phyloP scores from a whole-genome alignment of 1,140 invertebrate species.

The Trinorchestia longiramus region DNA sequence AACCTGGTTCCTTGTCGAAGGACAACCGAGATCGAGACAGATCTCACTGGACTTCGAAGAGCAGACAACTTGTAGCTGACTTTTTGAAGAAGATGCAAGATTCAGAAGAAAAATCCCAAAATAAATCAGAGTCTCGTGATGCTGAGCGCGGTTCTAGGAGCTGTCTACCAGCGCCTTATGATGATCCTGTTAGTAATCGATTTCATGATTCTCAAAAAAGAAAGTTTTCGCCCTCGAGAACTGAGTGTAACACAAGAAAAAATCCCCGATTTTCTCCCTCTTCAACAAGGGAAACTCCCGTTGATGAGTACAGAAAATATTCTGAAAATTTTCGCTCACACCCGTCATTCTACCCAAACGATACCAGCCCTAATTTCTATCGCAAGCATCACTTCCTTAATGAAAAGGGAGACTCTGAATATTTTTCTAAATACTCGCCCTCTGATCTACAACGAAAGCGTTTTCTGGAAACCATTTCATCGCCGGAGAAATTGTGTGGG shows the following conservation, averaged over 20 bases:
- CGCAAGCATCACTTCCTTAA: not conserved
- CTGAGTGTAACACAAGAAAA: not conserved
- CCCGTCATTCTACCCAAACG: not conserved
- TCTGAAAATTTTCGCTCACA: not conserved
- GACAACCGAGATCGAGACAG: not conserved
- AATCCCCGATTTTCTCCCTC: not conserved
- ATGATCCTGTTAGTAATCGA: not conserved
- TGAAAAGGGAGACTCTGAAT: not conserved
- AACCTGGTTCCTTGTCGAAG: not conserved
- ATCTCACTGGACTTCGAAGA: not conserved
- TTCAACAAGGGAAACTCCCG: not conserved
- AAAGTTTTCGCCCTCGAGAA: not conserved
- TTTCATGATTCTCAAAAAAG: not conserved
- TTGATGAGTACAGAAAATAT: not conserved
- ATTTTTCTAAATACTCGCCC: not conserved
- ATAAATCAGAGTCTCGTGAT: not conserved
- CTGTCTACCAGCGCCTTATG: not conserved
- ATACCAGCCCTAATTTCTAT: not conserved
- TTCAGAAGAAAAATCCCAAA: not conserved
- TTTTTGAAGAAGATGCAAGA: not conserved
- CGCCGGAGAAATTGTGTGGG: not conserved
- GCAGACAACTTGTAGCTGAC: slow-evolving; percentile 12
- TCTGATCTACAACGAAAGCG: not conserved
- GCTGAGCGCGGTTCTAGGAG: not conserved
- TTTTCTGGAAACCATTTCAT: not conserved